These are phyloP conservation scores for Gandaritis pyraliata DNA, from an alignment of 2,888 invertebrate genomes.

Conservation along the genomic window DNA sequence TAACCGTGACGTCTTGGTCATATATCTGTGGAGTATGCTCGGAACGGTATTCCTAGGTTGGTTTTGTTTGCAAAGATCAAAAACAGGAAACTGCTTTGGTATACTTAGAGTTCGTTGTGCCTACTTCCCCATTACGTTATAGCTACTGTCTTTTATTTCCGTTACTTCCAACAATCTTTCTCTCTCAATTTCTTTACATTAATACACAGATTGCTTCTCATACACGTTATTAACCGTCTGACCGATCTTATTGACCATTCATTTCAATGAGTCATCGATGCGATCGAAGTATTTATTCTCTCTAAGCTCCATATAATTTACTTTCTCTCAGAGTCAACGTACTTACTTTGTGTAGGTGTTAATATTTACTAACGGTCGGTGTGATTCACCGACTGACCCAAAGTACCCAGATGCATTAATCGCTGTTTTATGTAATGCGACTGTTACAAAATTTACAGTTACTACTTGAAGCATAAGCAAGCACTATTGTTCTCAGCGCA, in stretches of 20 bases:
- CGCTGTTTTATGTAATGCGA: conserved; percentile 70
- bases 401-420: conserved; percentile 42
- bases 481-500: conserved; percentile 8
- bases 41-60: neutral
- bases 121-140: no score
- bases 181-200: no score
- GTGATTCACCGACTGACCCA: conserved; percentile 56
- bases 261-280: conserved; percentile 7
- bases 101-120: no score
- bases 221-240: neutral
- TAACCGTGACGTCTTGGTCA: conserved; percentile 16
- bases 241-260: neutral
- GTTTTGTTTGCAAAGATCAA: neutral
- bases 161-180: no score
- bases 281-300: neutral
- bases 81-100: conserved; percentile 9
- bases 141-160: no score
- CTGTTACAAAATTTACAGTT: conserved; percentile 69
- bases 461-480: conserved; percentile 4
- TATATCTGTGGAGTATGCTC: neutral
- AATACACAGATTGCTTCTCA: no score
- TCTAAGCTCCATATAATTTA: conserved; percentile 17
- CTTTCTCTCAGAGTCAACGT: conserved; percentile 24
- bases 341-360: conserved; percentile 27
- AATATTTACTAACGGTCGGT: conserved; percentile 53